phyloP scores from a whole-genome alignment of 2,888 invertebrate species.

The Hemicrepidius hirtus region DNA sequence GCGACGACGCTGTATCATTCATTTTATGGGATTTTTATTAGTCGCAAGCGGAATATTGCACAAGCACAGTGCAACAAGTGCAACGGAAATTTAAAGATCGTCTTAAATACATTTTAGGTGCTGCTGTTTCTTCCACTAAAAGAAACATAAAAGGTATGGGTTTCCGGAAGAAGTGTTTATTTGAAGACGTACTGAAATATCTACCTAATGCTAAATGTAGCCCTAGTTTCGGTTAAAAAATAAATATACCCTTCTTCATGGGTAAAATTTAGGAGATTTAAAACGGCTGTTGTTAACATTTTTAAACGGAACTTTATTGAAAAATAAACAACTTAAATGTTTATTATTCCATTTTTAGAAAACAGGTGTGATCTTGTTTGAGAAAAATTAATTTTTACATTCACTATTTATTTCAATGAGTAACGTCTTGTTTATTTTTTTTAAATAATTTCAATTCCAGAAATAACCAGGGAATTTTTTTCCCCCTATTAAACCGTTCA shows the following conservation, averaged over 20 bases:
- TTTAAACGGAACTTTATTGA: conserved; percentile 48
- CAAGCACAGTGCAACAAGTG: conserved; percentile 25
- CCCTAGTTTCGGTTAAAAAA: conserved; percentile 63
- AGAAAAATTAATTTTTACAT: conserved; percentile 30
- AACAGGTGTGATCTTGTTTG: conserved; percentile 38
- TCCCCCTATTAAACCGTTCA: conserved; percentile 21
- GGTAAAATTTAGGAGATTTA: conserved; percentile 59
- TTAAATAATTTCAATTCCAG: too few species aligned
- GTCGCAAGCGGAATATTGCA: conserved; percentile 12
- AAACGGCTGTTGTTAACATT: conserved; percentile 60
- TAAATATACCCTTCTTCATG: conserved; percentile 63
- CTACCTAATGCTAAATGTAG: conserved; percentile 50
- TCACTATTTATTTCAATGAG: not conserved
- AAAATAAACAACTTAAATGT: conserved; percentile 42
- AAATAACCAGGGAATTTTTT: too few species aligned
- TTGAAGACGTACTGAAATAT: conserved; percentile 43
- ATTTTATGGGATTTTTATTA: conserved; percentile 24
- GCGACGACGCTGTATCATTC: not conserved
- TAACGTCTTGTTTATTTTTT: not conserved
- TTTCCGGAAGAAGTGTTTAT: conserved; percentile 50
- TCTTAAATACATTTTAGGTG: conserved; percentile 10
- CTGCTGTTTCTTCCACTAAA: conserved; percentile 15
- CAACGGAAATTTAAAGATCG: not conserved
- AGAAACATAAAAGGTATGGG: conserved; percentile 38
- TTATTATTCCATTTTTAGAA: conserved; percentile 41